Base-by-base conservation (phyloP, 2,888 invertebrate species). In the Eupithecia subumbrata region DNA sequence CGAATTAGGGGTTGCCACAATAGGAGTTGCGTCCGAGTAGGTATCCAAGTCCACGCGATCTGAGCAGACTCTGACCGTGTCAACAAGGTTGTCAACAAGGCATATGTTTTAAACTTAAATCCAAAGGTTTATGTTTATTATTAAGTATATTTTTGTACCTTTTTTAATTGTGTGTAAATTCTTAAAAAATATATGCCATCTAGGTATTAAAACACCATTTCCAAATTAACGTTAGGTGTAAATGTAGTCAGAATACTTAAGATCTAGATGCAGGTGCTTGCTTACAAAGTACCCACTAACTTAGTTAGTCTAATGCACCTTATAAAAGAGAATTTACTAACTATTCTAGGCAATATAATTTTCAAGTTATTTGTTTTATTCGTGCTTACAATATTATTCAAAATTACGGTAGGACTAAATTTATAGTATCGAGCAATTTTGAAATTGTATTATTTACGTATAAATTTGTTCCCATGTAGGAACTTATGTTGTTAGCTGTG, bases 241-340 rank as follows among this genome's bases (percentile, higher is more conserved):
- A 81, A 60, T 71, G 25, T 12, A 34, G 72, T 66, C 45, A 52
- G 69, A 72, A 72, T 79, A 79, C 82, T 81, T 81, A 82, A 83
- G 80, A 78, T 79, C 78, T 80, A 78, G 79, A 76, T 83, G 82
- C 83, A 83, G 82, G 83, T 82, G 82, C 74, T 77, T 75, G 75
- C 74, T 76, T 75, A 78, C 79, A 74, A 78, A 81, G 79, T 80
- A 82, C 77, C 76, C 75, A 75, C 75, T 82, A 82, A 81, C 77
- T 80, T 81, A 69, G 82, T 80, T 81, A 80, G 75, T 72, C 56
- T 81, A 80, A 77, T 76, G 79, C 79, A 71, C 71, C 69, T 67
- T 71, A 74, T 79, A 81, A 79, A 80, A 73, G 76, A 56, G 73
- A 71, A 78, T 75, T 78, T 79, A 81, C 64, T 71, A 69, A 71